phyloP scores from a whole-genome alignment of 2,888 invertebrate genomes.

The Drosophila neonasuta region DNA sequence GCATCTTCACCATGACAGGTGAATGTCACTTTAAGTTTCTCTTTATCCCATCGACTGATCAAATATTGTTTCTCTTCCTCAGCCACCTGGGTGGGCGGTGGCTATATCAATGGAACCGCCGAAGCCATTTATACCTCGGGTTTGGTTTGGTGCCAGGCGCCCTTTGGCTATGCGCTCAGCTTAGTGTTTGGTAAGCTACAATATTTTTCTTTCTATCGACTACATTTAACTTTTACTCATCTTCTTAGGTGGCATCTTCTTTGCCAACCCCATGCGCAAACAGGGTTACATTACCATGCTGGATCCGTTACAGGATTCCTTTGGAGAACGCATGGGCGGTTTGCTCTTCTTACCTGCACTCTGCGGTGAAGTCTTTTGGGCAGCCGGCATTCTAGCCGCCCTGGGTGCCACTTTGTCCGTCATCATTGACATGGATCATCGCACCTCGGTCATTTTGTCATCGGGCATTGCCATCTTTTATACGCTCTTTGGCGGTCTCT shows the following conservation, averaged over 20 bases:
- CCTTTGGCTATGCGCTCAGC: conserved; percentile 98
- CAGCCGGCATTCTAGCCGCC: conserved; percentile 98
- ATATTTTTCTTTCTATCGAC: neutral
- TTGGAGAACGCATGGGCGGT: conserved; percentile 98
- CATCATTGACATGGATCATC: conserved; percentile 97
- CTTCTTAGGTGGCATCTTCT: conserved; percentile 94
- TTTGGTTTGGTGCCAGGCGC: conserved; percentile 98
- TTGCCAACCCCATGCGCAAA: conserved; percentile 98
- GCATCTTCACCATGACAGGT: conserved; percentile 99
- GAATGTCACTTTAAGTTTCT: conserved; percentile 51
- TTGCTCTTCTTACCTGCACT: conserved; percentile 97
- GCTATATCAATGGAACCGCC: conserved; percentile 99
- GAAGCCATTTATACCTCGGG: conserved; percentile 97
- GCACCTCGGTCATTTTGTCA: conserved; percentile 95
- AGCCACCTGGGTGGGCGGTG: conserved; percentile 99
- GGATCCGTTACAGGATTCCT: conserved; percentile 98
- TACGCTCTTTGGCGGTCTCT: conserved; percentile 98
- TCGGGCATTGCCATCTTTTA: conserved; percentile 98
- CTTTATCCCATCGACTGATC: neutral
- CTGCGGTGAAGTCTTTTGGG: conserved; percentile 99
- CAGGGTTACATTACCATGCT: conserved; percentile 99
- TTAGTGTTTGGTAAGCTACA: conserved; percentile 91
- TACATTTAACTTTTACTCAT: neutral
- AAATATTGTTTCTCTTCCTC: conserved; percentile 53
- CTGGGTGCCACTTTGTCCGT: conserved; percentile 97